Percentiles rank a stretch among this genome's conserved stretches.
phyloP scores from a whole-genome alignment of 2,113 vertebrate species.

The Muntiacus muntjak region DNA sequence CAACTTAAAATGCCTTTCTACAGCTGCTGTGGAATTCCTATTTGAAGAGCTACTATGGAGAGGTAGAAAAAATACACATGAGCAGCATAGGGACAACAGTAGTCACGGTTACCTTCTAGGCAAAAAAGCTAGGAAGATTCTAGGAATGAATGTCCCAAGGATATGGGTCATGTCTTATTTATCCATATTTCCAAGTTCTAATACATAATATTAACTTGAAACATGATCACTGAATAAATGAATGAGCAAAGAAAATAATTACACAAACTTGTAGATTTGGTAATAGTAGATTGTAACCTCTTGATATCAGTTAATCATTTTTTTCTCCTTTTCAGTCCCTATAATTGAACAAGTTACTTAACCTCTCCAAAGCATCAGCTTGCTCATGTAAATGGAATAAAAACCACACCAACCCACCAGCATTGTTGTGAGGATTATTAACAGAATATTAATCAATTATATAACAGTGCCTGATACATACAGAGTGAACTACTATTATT shows the following conservation, averaged over 20 bases:
- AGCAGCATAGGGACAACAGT: not conserved
- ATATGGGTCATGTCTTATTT: not conserved
- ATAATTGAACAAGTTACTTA: not conserved
- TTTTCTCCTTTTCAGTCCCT: not conserved
- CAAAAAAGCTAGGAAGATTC: not conserved
- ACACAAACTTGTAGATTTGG: not conserved
- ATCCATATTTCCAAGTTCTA: not conserved
- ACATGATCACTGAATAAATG: not conserved
- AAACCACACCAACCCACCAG: not conserved
- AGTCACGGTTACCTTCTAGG: not conserved
- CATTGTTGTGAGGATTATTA: not conserved
- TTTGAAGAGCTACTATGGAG: slow-evolving; percentile 19
- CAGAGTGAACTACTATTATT: not conserved
- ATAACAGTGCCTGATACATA: not conserved
- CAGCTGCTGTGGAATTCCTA: slow-evolving; percentile 4
- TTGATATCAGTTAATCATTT: not conserved
- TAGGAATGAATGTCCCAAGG: not conserved
- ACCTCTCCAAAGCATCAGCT: not conserved
- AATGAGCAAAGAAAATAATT: not conserved
- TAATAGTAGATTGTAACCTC: not conserved
- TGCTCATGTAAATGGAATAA: not conserved
- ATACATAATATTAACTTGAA: not conserved
- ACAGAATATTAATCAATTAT: not conserved
- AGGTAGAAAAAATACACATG: not conserved
- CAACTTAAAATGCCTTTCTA: slow-evolving; percentile 32